Evolutionary conservation across 2,888 invertebrate genomes (phyloP).

Genomic region (Petrolisthes cinctipes): DNA sequence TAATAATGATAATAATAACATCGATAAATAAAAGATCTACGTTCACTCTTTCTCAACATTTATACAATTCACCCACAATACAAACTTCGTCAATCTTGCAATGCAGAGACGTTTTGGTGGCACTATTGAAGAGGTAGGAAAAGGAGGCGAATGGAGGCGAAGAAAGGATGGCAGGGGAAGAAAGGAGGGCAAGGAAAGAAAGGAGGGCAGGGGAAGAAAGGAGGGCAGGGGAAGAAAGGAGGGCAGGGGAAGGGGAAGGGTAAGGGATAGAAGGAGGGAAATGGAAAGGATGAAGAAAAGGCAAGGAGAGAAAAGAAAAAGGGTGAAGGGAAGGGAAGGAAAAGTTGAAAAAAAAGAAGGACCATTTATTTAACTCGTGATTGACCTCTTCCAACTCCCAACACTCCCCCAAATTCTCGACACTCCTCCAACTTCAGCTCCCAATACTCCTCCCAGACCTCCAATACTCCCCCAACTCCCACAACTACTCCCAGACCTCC

Average conservation of each 20-base stretch:
- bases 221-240: not conserved
- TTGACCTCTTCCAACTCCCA: too few species aligned
- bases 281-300: not conserved
- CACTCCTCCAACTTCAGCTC: too few species aligned
- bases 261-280: not conserved
- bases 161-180: not conserved
- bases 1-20: not conserved
- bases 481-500: too few species aligned
- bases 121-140: constrained; percentile 7
- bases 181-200: not conserved
- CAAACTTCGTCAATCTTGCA: not conserved
- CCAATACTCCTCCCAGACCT: too few species aligned
- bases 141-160: not conserved
- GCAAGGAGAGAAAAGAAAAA: not conserved
- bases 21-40: not conserved
- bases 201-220: not conserved
- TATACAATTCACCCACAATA: not conserved
- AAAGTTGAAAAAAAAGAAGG: not conserved
- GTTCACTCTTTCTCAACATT: too few species aligned
- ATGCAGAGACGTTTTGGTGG: not conserved
- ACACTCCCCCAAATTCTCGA: too few species aligned
- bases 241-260: not conserved
- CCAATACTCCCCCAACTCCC: too few species aligned
- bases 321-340: not conserved
- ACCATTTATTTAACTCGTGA: too few species aligned